phyloP scores from a whole-genome alignment of 2,888 invertebrate genomes.

The Conchocele bisecta region DNA sequence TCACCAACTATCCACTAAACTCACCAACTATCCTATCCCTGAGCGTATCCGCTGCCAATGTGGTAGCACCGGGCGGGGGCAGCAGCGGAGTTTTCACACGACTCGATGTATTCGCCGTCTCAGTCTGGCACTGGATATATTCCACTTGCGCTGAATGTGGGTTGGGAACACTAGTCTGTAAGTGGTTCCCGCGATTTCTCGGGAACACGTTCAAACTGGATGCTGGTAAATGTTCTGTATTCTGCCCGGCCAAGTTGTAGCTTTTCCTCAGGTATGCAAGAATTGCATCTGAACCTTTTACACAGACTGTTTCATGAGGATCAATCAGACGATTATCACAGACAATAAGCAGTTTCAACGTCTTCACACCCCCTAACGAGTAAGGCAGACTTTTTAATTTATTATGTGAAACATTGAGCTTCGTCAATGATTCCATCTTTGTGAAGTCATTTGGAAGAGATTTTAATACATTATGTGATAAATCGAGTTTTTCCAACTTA shows the following conservation, averaged over 20 bases:
- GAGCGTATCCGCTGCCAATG: constrained; percentile 75
- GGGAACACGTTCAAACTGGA: constrained; percentile 76
- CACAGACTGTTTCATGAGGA: constrained; percentile 79
- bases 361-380: constrained; percentile 74
- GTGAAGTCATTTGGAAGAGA: constrained; percentile 78
- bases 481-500: constrained; percentile 80
- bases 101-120: constrained; percentile 80
- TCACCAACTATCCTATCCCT: constrained; percentile 81
- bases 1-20: constrained; percentile 1
- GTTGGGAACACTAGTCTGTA: constrained; percentile 78
- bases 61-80: constrained; percentile 78
- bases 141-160: constrained; percentile 80
- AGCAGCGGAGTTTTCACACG: constrained; percentile 81
- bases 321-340: constrained; percentile 74
- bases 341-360: constrained; percentile 76
- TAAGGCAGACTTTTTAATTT: constrained; percentile 77
- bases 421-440: constrained; percentile 76
- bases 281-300: constrained; percentile 77
- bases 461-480: constrained; percentile 78
- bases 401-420: constrained; percentile 79
- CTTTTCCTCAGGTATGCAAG: constrained; percentile 74
- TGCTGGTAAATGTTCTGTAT: constrained; percentile 36
- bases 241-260: constrained; percentile 50
- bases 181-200: constrained; percentile 79
- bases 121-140: constrained; percentile 81